These are phyloP conservation scores for Pelecanoides urinatrix DNA, from an alignment of 2,113 vertebrate genomes.

Conservation along the genomic window DNA sequence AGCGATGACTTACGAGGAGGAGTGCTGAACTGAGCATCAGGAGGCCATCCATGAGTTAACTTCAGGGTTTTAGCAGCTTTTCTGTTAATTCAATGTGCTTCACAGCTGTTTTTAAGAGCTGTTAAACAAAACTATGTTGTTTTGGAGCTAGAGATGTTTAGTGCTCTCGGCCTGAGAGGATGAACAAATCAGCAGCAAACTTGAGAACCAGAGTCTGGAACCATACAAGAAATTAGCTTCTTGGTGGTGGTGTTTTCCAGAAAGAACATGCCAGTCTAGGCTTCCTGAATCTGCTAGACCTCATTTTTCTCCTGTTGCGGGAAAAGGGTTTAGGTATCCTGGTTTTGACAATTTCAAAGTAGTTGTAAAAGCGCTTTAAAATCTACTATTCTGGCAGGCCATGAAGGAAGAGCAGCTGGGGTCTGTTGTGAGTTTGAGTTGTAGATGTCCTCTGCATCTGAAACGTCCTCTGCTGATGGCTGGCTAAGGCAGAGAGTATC, in stretches of 20 bases:
- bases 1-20: not conserved
- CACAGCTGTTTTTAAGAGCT: not conserved
- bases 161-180: fast-evolving
- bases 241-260: not conserved
- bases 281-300: not conserved
- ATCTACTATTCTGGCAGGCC: not conserved
- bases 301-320: not conserved
- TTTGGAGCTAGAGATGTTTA: not conserved
- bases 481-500: not conserved
- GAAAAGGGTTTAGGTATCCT: not conserved
- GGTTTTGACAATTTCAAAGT: not conserved
- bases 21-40: not conserved
- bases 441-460: not conserved
- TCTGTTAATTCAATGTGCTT: not conserved
- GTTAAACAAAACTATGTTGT: not conserved
- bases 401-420: not conserved
- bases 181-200: not conserved
- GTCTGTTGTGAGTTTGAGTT: not conserved
- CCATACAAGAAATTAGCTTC: not conserved
- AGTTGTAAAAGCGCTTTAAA: not conserved
- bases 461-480: not conserved
- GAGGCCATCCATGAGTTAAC: not conserved
- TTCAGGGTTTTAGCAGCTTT: not conserved
- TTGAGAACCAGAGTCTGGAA: not conserved
- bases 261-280: not conserved